Conservation (phyloP, 2,113 vertebrate species). For the Gambusia affinis region DNA sequence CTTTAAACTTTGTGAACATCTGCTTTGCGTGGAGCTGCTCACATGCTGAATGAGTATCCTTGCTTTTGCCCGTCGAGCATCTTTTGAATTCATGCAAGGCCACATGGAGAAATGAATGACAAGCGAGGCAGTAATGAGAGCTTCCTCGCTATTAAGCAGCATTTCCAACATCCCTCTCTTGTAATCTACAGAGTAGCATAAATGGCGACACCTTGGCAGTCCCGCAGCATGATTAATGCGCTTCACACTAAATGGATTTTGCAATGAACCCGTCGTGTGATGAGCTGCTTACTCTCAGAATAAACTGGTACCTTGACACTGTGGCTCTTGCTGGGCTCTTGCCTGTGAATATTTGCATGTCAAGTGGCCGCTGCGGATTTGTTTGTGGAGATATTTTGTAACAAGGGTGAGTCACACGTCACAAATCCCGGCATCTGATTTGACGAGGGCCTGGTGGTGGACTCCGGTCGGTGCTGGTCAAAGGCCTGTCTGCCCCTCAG, state of each 20-base stretch:
- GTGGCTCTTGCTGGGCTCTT: slow-evolving; percentile 44
- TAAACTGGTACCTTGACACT: slow-evolving; percentile 52
- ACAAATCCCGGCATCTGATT: slow-evolving; percentile 17
- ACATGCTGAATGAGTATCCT: slow-evolving; percentile 16
- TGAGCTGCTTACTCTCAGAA: slow-evolving; percentile 74
- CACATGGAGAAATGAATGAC: slow-evolving; percentile 36
- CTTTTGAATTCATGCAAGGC: slow-evolving; percentile 19
- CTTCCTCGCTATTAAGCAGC: slow-evolving; percentile 55
- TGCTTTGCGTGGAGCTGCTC: slow-evolving; percentile 17
- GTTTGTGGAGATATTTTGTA: slow-evolving; percentile 18
- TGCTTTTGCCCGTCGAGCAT: slow-evolving; percentile 10
- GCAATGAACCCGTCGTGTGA: slow-evolving; percentile 74
- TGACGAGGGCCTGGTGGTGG: not conserved
- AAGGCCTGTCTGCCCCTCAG: slow-evolving; percentile 41
- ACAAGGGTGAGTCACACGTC: slow-evolving; percentile 37
- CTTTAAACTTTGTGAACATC: slow-evolving; percentile 47
- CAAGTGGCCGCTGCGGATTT: slow-evolving; percentile 26
- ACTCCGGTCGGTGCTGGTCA: slow-evolving; percentile 29
- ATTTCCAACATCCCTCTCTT: slow-evolving; percentile 55
- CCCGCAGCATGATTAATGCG: slow-evolving; percentile 72
- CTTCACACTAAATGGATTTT: slow-evolving; percentile 76
- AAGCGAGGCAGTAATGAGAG: slow-evolving; percentile 41
- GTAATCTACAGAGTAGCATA: slow-evolving; percentile 61
- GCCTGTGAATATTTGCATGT: slow-evolving; percentile 56
- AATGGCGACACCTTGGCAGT: slow-evolving; percentile 59